Evolutionary conservation across 2,888 invertebrate species (phyloP).

Genomic region (Hirtodrosophila histrioides): DNA sequence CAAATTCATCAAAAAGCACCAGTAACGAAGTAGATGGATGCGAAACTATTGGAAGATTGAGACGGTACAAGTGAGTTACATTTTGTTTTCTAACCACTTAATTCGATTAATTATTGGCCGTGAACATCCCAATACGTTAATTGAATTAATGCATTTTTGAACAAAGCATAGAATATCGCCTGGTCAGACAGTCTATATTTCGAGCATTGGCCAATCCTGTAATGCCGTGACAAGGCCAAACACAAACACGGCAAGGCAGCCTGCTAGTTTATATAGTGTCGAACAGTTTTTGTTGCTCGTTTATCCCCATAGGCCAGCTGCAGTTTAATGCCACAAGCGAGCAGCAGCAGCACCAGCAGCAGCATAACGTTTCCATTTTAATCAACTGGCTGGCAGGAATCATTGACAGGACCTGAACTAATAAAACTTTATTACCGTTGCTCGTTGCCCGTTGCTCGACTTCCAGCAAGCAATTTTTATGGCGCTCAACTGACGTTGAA

Average conservation of each 20-base stretch:
- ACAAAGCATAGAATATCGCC: no score
- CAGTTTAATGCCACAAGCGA: conserved; percentile 20
- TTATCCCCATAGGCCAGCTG: conserved; percentile 14
- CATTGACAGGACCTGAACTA: conserved; percentile 42
- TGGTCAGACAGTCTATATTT: no score
- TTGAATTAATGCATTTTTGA: no score
- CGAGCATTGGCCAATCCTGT: no score
- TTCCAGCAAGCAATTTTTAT: conserved; percentile 15
- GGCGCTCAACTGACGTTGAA: conserved; percentile 15
- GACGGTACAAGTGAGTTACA: no score
- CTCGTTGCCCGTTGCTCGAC: background rate
- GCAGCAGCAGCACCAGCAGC: conserved; percentile 1
- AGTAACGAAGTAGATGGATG: no score
- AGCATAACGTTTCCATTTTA: conserved; percentile 42
- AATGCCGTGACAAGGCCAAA: conserved; percentile 9
- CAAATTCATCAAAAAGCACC: no score
- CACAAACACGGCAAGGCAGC: conserved; percentile 5
- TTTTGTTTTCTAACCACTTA: no score
- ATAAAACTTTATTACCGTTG: conserved; percentile 53
- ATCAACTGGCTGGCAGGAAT: conserved; percentile 39
- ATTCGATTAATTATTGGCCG: no score
- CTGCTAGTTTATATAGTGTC: conserved; percentile 7
- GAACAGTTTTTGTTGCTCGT: background rate
- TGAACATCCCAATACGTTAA: no score
- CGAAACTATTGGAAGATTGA: no score